Conservation (phyloP, 92 coral and sea anemone genomes). For the Ricordea florida region DNA sequence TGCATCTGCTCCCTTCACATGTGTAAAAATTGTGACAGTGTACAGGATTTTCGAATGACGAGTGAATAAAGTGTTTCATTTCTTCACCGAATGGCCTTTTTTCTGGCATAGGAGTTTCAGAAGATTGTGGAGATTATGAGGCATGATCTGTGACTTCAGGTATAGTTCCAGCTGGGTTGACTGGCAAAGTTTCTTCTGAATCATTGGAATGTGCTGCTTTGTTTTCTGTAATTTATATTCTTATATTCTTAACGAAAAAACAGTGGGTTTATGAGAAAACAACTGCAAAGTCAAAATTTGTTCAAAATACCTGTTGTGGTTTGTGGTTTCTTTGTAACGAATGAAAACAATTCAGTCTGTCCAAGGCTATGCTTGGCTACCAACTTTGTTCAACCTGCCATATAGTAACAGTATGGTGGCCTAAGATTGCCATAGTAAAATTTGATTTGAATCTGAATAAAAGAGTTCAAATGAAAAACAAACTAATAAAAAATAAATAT, state of each 20-base stretch:
- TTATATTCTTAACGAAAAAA: background rate
- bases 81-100: background rate
- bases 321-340: background rate
- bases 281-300: constrained; percentile 1
- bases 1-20: background rate
- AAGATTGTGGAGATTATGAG: background rate
- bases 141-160: background rate
- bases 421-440: too few relatives aligned
- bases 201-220: background rate
- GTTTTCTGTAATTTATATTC: background rate
- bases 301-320: background rate
- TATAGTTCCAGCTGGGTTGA: background rate
- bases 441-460: too few relatives aligned
- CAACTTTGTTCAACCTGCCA: background rate
- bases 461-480: too few relatives aligned
- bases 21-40: constrained; percentile 8
- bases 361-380: constrained; percentile 3
- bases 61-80: background rate
- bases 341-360: constrained; percentile 1
- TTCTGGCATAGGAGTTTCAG: background rate
- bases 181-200: background rate
- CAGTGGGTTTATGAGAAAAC: background rate
- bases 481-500: too few relatives aligned
- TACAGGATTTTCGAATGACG: background rate
- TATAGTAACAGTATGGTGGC: background rate